A percentile compares a stretch with the other conserved stretches of the same genome.
phyloP scores from a whole-genome alignment of 2,888 invertebrate genomes.

The Lycaena phlaeas region DNA sequence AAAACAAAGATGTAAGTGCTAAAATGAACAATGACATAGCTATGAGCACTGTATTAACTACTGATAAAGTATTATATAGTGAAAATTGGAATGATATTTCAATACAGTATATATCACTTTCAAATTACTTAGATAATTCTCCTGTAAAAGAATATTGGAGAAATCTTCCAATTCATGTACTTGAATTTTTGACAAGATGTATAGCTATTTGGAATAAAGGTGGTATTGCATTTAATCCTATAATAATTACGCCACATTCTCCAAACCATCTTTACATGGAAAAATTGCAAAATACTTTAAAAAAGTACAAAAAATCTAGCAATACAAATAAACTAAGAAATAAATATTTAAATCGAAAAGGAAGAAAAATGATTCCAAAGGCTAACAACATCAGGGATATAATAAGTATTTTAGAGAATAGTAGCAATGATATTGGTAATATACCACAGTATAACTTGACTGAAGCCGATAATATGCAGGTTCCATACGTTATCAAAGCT shows the following conservation, averaged over 20 bases:
- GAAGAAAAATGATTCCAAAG: slow-evolving; percentile 21
- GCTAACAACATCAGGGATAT: slow-evolving; percentile 57
- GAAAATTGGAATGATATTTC: slow-evolving; percentile 24
- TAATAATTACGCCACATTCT: slow-evolving; percentile 37
- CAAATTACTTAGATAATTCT: slow-evolving; percentile 41
- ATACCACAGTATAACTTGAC: slow-evolving; percentile 30
- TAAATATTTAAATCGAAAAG: no score
- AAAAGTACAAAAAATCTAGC: slow-evolving; percentile 26
- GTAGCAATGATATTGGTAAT: slow-evolving; percentile 24
- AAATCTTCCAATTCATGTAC: slow-evolving; percentile 35
- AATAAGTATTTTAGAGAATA: slow-evolving; percentile 41
- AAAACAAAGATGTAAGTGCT: slow-evolving; percentile 25
- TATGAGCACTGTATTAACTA: slow-evolving; percentile 38
- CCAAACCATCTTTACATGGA: slow-evolving; percentile 36
- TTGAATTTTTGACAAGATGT: slow-evolving; percentile 44
- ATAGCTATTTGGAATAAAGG: slow-evolving; percentile 58
- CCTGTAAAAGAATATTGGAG: slow-evolving; percentile 45
- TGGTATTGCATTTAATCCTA: slow-evolving; percentile 50
- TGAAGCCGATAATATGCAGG: slow-evolving; percentile 35
- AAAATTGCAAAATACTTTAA: slow-evolving; percentile 36
- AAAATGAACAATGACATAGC: slow-evolving; percentile 47
- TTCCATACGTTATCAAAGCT: background rate
- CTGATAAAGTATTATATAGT: slow-evolving; percentile 21
- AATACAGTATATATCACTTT: slow-evolving; percentile 36
- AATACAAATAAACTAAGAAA: slow-evolving; percentile 14